These are phyloP conservation scores for Pomatostomus ruficeps DNA, from an alignment of 2,113 vertebrate species.

Conservation along the genomic window DNA sequence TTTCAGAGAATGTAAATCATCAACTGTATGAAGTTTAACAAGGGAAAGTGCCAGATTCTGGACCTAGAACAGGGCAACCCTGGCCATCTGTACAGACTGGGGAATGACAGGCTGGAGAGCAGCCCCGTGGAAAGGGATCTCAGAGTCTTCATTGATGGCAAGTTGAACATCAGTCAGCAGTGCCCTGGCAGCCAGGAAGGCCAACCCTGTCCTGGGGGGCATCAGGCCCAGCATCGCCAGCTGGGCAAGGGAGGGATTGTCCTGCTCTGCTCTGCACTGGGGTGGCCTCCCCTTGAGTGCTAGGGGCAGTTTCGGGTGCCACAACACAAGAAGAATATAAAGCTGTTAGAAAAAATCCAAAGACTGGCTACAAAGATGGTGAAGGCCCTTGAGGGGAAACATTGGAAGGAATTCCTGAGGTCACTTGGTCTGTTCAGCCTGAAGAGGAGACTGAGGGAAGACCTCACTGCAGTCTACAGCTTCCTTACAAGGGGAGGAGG, in stretches of 20 bases:
- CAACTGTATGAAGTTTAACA: not conserved
- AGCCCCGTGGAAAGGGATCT: not conserved
- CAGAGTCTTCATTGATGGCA: not conserved
- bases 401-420: not conserved
- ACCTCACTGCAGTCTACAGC: not conserved
- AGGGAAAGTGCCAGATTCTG: not conserved
- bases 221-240: not conserved
- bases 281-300: rapidly evolving
- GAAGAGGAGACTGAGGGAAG: not conserved
- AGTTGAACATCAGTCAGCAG: not conserved
- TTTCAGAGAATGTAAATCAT: not conserved
- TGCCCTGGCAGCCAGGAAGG: not conserved
- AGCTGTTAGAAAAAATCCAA: not conserved
- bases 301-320: not conserved
- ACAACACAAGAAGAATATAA: no score
- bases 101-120: not conserved
- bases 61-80: not conserved
- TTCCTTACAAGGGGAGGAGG: not conserved
- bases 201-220: rapidly evolving
- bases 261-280: rapidly evolving
- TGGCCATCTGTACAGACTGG: not conserved
- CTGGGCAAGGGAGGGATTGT: rapidly evolving
- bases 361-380: not conserved
- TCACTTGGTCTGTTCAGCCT: not conserved
- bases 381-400: not conserved